Base-by-base conservation (phyloP, 2,797 vertebrate species). In the Mastacembelus armatus region DNA sequence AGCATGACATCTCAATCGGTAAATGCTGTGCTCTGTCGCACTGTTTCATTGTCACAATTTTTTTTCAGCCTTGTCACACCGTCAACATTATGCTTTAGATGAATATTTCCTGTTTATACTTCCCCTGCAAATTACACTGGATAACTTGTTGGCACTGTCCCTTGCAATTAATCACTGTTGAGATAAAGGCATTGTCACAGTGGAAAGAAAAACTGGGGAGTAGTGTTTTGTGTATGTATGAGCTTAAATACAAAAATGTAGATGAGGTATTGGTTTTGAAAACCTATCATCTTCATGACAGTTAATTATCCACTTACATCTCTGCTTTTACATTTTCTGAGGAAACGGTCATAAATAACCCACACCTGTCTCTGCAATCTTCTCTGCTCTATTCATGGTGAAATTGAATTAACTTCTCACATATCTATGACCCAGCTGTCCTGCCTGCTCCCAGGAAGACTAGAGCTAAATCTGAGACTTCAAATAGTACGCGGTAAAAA, bases 81-180 rank as follows among this genome's bases (percentile, higher is more conserved):
- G 42, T 3, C 68, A 66, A 48, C 38, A 51, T 55, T 64, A 48
- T 42, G 65, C 36, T 80, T 42, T 30, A 48, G 38, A 50, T 71
- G 60, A 52, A 32, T 4, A 57, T 75, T 88, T 88, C 72, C 83
- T 90, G 86, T 85, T 89, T 74, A 91, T 45, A 74, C 66, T 63
- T 61, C 65, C 42, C 3, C 16, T n/a, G 51, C 65, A 82, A 86
- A 88, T 89, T 67, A 78, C 33, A 72, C 39, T 26, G 36, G 74
- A 86, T 72, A 59, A 85, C 78, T 87, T 72, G 76, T 77, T 89
- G 91, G 84, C 87, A 72, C 66, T 33, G 84, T 81, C 81, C 39
- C 30, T 72, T 16, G 15, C 40, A 75, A 85, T 91, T 78, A 91
- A 87, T 90, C 87, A 77, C 27, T 15, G 48, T 14, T 40, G 51